Evolutionary conservation across 2,113 vertebrate species (phyloP).

Genomic region (Vicugna pacos): DNA sequence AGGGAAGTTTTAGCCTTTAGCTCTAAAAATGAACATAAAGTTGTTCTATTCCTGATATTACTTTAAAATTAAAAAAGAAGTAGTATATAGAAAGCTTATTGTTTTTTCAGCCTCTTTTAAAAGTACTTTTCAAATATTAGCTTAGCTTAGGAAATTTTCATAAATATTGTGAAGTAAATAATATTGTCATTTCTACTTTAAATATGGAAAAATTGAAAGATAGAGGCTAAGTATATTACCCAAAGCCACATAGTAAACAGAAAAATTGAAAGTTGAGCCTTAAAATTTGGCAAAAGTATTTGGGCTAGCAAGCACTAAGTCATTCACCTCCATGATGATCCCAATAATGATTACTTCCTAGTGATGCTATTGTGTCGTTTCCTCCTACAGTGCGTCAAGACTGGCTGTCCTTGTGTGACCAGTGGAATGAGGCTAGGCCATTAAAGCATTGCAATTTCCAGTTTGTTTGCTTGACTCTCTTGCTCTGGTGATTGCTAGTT

Average conservation of each 20-base stretch:
- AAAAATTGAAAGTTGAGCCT: background rate
- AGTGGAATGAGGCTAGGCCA: background rate
- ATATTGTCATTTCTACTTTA: background rate
- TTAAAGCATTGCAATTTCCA: background rate
- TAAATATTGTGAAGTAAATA: background rate
- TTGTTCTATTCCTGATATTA: background rate
- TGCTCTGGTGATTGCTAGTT: background rate
- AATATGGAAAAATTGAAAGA: background rate
- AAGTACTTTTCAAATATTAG: background rate
- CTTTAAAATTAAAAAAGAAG: background rate
- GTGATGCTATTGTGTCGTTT: background rate
- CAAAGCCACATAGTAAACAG: background rate
- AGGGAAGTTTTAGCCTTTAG: background rate
- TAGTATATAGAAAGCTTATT: background rate
- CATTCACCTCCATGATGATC: background rate
- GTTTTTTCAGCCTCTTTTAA: background rate
- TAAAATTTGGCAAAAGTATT: background rate
- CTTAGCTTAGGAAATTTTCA: background rate
- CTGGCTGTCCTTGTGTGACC: background rate
- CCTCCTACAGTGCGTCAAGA: background rate
- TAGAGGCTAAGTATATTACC: background rate
- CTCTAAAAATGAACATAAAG: background rate
- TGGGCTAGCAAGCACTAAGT: background rate
- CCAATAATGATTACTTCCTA: background rate
- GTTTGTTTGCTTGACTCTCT: background rate